Conservation (phyloP, 2,888 invertebrate species). For the Mythimna albipuncta region DNA sequence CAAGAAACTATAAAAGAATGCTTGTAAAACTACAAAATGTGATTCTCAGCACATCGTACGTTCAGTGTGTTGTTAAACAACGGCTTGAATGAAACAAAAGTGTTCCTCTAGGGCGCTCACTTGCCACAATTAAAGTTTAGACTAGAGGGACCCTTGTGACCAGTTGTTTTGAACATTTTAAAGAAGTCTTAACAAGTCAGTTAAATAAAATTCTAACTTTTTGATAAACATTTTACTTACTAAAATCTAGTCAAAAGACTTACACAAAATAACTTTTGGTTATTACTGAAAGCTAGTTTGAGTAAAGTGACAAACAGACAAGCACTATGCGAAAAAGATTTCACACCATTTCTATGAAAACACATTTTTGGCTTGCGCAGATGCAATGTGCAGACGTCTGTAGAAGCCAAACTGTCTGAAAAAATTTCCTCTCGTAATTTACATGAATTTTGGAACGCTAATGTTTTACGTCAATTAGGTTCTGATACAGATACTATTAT, state of each 20-base stretch:
- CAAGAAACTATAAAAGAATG: background rate
- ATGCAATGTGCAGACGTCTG: background rate
- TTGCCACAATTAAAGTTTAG: slow-evolving; percentile 15
- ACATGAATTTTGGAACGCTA: background rate
- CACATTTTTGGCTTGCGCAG: too few species aligned
- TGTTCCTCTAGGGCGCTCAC: slow-evolving; percentile 4
- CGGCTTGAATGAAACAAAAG: slow-evolving; percentile 9
- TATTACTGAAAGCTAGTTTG: background rate
- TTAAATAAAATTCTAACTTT: background rate
- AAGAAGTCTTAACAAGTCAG: slow-evolving; percentile 8
- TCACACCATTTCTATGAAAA: background rate
- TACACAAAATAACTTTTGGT: too few species aligned
- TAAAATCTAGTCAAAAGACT: too few species aligned
- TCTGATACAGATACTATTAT: background rate
- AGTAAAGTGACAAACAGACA: background rate
- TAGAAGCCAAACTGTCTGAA: background rate
- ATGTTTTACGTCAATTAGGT: background rate
- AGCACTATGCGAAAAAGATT: too few species aligned
- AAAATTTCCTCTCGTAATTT: background rate
- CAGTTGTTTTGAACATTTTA: slow-evolving; percentile 4
- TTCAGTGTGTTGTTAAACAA: slow-evolving; percentile 2
- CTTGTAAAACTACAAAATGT: slow-evolving; percentile 11
- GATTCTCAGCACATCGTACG: background rate
- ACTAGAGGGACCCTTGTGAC: background rate
- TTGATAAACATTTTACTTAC: background rate